These are phyloP conservation scores for Hippopotamyrus pictus DNA, from an alignment of 2,797 vertebrate species.

Conservation along the genomic window DNA sequence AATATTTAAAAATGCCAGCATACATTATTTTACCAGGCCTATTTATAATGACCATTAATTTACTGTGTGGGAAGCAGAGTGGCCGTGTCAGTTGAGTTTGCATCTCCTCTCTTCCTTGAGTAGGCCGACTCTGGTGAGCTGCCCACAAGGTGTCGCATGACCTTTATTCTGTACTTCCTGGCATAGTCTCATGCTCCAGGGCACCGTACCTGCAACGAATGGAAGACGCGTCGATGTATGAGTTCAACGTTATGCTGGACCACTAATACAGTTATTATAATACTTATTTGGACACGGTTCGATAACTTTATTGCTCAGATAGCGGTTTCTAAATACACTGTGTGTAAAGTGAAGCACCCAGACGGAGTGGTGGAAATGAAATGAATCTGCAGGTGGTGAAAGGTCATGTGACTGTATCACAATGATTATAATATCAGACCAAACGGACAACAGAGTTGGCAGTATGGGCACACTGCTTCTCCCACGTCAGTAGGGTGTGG, in stretches of 20 bases:
- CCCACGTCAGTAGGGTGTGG: too few species aligned
- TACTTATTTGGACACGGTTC: neutral
- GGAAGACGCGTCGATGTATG: neutral
- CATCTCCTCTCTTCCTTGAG: neutral
- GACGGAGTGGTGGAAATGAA: neutral
- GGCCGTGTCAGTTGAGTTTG: neutral
- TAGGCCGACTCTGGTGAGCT: neutral
- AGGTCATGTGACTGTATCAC: too few species aligned
- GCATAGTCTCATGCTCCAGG: neutral
- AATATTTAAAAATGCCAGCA: neutral
- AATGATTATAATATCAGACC: too few species aligned
- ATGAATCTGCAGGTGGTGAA: neutral
- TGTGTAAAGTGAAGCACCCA: neutral
- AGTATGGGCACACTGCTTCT: too few species aligned
- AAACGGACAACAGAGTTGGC: too few species aligned
- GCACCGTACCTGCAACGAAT: neutral
- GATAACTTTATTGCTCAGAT: neutral
- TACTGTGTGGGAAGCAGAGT: neutral
- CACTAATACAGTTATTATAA: neutral
- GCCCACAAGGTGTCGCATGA: neutral
- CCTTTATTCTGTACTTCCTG: neutral
- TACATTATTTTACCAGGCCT: neutral
- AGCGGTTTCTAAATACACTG: neutral
- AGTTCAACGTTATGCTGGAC: neutral
- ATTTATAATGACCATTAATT: neutral